phyloP scores from a whole-genome alignment of 2,113 vertebrate genomes.

The Chloropsis hardwickii region DNA sequence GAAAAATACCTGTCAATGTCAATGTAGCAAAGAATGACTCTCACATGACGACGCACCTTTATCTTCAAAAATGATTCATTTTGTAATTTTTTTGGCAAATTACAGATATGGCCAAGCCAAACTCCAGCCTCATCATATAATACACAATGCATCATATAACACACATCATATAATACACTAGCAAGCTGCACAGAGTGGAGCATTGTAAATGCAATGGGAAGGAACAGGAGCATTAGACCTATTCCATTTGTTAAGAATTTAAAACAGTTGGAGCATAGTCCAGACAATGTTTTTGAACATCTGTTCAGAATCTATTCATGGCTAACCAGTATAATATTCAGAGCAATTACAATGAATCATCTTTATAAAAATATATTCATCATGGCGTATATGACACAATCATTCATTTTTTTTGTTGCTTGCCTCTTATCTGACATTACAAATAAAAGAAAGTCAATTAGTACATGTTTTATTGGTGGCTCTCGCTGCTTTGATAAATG shows the following conservation, averaged over 20 bases:
- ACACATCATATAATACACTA: not conserved
- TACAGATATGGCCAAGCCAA: not conserved
- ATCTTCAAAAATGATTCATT: not conserved
- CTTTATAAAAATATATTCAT: not conserved
- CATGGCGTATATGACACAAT: not conserved
- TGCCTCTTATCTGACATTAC: not conserved
- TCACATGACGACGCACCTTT: accelerated
- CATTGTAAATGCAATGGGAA: not conserved
- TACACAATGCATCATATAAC: not conserved
- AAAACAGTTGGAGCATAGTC: not conserved
- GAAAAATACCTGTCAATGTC: not conserved
- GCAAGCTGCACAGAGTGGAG: not conserved
- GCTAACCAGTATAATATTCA: not conserved
- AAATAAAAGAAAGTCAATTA: slow-evolving; percentile 19
- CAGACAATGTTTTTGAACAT: not conserved
- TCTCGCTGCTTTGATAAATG: not conserved
- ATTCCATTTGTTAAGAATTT: not conserved
- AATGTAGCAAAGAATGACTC: not conserved
- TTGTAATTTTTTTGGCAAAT: not conserved
- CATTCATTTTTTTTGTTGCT: not conserved
- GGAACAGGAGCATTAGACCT: not conserved
- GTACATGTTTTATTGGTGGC: not conserved
- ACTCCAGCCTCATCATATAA: not conserved
- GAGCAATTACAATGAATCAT: not conserved
- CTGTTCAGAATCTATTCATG: not conserved